phyloP scores from a whole-genome alignment of 2,797 vertebrate genomes.

The Spheniscus humboldti region DNA sequence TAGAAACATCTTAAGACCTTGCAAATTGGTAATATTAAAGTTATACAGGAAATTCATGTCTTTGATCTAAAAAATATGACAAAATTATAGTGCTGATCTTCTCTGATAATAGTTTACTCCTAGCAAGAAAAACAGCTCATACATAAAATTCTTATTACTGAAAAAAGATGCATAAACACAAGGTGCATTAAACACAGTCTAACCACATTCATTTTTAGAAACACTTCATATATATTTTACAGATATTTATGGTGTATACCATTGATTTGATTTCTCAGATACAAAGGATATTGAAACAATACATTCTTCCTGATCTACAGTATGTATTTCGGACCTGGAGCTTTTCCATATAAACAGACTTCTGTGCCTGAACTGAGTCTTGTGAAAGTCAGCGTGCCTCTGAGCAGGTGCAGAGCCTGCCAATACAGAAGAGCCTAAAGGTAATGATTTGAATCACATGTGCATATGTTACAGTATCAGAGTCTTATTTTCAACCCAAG shows the following conservation, averaged over 20 bases:
- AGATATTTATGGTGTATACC: background rate
- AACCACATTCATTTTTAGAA: background rate
- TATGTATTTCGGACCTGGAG: background rate
- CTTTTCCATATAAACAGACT: background rate
- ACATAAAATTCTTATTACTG: background rate
- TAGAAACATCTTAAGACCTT: background rate
- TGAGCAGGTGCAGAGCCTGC: background rate
- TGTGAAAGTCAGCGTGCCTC: background rate
- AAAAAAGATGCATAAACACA: background rate
- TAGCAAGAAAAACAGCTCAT: background rate
- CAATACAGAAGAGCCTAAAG: background rate
- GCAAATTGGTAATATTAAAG: background rate
- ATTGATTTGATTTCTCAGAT: background rate
- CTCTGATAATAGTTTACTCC: background rate
- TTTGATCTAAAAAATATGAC: background rate
- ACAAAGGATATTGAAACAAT: background rate
- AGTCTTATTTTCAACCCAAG: background rate
- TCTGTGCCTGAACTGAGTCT: background rate
- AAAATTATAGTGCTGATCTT: background rate
- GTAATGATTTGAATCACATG: background rate
- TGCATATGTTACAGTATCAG: background rate
- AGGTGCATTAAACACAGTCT: background rate
- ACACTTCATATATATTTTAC: background rate
- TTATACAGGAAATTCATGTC: background rate
- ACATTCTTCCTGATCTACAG: background rate